Evolutionary conservation across 2,797 vertebrate genomes (phyloP), one percentile per base, ranked within the genome.

Genomic region (Hozukius guyotensis): DNA sequence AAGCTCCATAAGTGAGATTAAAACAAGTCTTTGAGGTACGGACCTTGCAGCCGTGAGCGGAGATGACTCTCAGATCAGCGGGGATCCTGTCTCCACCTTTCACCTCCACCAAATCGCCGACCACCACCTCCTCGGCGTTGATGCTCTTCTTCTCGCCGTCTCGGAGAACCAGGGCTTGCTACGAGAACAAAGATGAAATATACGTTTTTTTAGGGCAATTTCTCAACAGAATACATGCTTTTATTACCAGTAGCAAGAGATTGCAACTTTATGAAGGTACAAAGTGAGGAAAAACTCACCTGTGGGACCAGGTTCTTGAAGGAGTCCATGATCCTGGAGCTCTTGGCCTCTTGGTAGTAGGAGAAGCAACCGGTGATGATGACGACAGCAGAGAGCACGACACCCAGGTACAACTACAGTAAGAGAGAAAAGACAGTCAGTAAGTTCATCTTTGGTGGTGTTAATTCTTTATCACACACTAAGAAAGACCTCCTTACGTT

Each of bases 341-440:
- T 99, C 90, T 99, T 99, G 27, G 98, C 97, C 86, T 99, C 98
- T 96, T 99, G 98, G 89, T 99, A 99, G 80, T 99, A 99, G 16
- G 98, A 99, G 96, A 99, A 99, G 66, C 98, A 99, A 34, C 98
- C 98, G 84, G 98, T 99, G 94, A 99, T 97, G 94, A 99, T 99
- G 90, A 99, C 98, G 0, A 99, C 98, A 80, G 97, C 97, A 20
- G 98, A 94, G 13, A 99, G 95, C 77, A 99, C 98, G 27, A 99
- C 85, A 72, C 98, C 98, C 31, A 98, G 52, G 80, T 98, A 99
- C 78, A 98, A 91, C 97, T 99, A 75, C 4, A 87, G 74, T 20
- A 8, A 77, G 46, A 63, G 2, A 52, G 29, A 68, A 7, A 22
- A 8, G 22, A 9, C 7, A 14, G 5, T 65, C 8, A 34, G 22